Evolutionary conservation across 2,113 vertebrate genomes (phyloP), one percentile per base, ranked within the genome.

Genomic region (Phrynocephalus versicolor): DNA sequence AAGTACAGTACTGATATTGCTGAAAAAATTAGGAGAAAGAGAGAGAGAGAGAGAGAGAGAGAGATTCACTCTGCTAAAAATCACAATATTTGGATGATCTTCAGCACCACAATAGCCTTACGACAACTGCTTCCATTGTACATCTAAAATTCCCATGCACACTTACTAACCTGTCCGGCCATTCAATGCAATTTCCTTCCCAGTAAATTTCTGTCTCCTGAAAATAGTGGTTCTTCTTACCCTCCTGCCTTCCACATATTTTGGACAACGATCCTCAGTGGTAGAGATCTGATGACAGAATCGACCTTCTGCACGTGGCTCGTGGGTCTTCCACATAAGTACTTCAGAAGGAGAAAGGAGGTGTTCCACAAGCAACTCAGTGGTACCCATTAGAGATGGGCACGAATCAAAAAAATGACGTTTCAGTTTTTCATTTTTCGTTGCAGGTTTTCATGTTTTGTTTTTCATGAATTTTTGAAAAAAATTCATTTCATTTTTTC

Each of bases 1-100:
- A 84, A 92, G 81, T 92, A 85, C 77, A 23, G 83, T 79, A 65
- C 27, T 64, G 69, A 45, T 74, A 41, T 30, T 12, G 58, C 57
- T 25, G 39, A 80, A 80, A 2, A 57, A 85, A 69, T 85, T 69
- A 9, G 62, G 16, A 33, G 30, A 13, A 33, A n/a, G n/a, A n/a
- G n/a, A n/a, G n/a, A n/a, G 45, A 51, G 45, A 51, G n/a, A 14
- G 67, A 12, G 30, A 33, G 64, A 27, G 30, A 3, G 25, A 37
- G 39, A 72, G 23, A 72, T 23, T 41, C 70, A 72, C 70, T 35
- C 39, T 18, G 30, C 39, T 41, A 41, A 67, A 65, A 13, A 67
- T 45, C 65, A 21, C 16, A 39, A 72, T 55, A 16, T 25, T 82
- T 58, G 33, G 37, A 37, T 75, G 57, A 45, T 45, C 16, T 18